Evolutionary conservation across 2,113 vertebrate genomes (phyloP).

Genomic region (Odocoileus virginianus): DNA sequence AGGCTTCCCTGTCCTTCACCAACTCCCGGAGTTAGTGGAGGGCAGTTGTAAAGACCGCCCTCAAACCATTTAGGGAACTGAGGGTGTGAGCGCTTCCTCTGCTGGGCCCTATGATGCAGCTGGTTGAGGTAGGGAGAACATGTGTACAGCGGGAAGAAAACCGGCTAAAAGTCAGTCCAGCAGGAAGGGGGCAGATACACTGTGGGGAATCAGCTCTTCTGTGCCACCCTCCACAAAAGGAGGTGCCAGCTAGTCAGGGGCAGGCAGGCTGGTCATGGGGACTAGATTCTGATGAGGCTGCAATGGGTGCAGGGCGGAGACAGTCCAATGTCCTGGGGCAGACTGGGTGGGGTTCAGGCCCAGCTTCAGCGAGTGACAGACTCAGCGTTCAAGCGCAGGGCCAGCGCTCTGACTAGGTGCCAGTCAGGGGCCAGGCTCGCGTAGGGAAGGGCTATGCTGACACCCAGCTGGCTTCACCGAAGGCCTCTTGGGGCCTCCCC

Average conservation of each 20-base stretch:
- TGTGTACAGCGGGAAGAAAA: not conserved
- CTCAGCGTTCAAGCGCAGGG: not conserved
- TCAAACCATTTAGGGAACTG: not conserved
- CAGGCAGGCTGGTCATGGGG: not conserved
- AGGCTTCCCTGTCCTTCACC: not conserved
- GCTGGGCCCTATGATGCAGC: not conserved
- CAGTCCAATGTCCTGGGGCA: not conserved
- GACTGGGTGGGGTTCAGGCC: not conserved
- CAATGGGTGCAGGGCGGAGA: not conserved
- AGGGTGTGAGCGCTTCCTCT: not conserved
- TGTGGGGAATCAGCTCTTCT: too few relatives aligned
- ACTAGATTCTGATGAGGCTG: not conserved
- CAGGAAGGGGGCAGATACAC: not conserved
- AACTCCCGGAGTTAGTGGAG: not conserved
- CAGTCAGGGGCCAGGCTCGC: not conserved
- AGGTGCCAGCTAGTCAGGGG: not conserved
- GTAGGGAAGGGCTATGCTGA: too few relatives aligned
- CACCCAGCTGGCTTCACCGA: not conserved
- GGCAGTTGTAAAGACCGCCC: not conserved
- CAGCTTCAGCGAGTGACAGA: not conserved
- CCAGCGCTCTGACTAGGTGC: fast-evolving
- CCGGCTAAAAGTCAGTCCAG: not conserved
- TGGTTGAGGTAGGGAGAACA: not conserved
- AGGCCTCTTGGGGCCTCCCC: not conserved
- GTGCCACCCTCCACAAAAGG: not conserved